phyloP scores from a whole-genome alignment of 2,797 vertebrate species.

The Cryptoblepharus egeriae region DNA sequence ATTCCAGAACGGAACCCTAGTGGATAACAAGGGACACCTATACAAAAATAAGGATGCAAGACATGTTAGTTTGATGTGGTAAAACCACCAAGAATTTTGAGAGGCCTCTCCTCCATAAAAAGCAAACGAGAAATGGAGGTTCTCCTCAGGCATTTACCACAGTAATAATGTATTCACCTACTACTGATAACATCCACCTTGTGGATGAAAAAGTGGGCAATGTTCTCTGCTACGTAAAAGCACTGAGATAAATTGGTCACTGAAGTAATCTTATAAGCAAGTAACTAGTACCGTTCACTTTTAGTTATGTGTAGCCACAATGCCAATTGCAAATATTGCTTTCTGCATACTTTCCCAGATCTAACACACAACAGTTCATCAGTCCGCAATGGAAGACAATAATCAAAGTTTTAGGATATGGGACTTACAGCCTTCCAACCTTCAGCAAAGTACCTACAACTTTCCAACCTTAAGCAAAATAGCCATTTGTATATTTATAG shows the following conservation, averaged over 20 bases:
- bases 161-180: background rate
- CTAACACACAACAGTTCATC: background rate
- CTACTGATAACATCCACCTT: background rate
- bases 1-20: too few species aligned
- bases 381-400: background rate
- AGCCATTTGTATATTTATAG: background rate
- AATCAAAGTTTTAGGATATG: background rate
- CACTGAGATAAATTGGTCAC: background rate
- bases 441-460: background rate
- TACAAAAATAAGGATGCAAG: background rate
- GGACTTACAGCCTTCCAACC: background rate
- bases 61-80: too few species aligned
- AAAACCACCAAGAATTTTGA: too few species aligned
- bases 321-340: background rate
- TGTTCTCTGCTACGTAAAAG: background rate
- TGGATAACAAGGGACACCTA: too few species aligned
- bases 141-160: background rate
- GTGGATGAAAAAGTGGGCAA: too few species aligned
- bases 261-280: background rate
- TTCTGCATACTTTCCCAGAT: background rate
- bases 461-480: background rate
- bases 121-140: background rate
- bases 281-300: background rate
- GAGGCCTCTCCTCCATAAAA: too few species aligned
- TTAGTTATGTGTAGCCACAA: background rate